These are phyloP conservation scores for Copsychus sechellarum DNA, from an alignment of 2,113 vertebrate genomes.

Conservation along the genomic window DNA sequence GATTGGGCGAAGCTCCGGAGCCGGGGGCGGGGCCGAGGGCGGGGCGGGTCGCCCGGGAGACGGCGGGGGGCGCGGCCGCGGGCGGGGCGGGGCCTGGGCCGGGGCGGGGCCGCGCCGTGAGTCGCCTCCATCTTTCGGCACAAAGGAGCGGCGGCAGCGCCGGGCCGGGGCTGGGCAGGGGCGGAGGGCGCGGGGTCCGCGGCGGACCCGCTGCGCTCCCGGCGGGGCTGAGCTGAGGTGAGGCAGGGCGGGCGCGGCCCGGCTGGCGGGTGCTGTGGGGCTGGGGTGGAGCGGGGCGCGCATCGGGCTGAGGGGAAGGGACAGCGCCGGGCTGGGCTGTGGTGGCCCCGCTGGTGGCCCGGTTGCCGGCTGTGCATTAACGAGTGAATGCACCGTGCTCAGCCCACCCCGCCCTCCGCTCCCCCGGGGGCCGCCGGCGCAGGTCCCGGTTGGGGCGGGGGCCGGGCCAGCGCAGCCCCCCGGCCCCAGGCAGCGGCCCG, in stretches of 20 bases:
- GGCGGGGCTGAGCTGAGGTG: neutral
- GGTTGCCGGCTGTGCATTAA: no score
- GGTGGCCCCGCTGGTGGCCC: neutral
- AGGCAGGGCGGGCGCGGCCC: neutral
- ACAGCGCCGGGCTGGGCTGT: neutral
- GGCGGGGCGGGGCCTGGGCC: no score
- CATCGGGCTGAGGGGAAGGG: neutral
- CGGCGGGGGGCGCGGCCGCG: no score
- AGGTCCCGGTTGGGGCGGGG: neutral
- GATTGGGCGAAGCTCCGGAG: no score
- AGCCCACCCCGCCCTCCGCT: rapidly evolving
- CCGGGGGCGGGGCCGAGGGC: no score
- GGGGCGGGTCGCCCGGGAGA: no score
- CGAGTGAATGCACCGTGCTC: neutral
- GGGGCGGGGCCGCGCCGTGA: no score
- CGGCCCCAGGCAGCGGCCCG: neutral
- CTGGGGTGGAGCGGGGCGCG: neutral
- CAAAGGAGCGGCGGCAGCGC: no score
- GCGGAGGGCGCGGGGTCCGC: no score
- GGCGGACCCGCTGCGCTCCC: no score
- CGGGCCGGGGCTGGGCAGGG: no score
- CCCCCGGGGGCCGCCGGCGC: rapidly evolving
- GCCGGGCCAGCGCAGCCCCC: neutral
- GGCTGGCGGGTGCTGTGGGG: neutral
- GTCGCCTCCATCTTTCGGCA: no score